A percentile compares a stretch with the other conserved stretches of the same genome.
Evolutionary conservation across 2,888 invertebrate species (phyloP).

Genomic region (Agrotis clavis): DNA sequence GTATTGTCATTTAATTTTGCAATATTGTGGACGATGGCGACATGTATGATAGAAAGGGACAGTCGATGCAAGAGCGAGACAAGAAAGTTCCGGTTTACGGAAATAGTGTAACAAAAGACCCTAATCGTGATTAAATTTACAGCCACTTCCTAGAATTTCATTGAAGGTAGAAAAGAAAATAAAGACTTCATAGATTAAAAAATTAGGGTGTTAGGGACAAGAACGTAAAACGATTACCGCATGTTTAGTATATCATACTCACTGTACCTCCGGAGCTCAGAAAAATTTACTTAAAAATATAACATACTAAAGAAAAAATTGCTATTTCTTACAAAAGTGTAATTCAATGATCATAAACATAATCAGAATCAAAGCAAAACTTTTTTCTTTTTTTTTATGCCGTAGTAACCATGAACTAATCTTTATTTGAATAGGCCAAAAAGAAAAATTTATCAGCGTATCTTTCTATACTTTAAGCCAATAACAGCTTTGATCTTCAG

Average conservation of each 20-base stretch:
- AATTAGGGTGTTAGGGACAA: neutral
- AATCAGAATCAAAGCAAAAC: too few species aligned
- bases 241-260: too few species aligned
- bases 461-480: constrained; percentile 13
- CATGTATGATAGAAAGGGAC: constrained; percentile 24
- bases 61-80: constrained; percentile 17
- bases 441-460: constrained; percentile 18
- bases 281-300: too few species aligned
- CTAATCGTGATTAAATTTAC: constrained; percentile 44
- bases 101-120: constrained; percentile 43
- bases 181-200: neutral
- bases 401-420: constrained; percentile 23
- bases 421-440: constrained; percentile 28
- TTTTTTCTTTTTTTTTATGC: neutral
- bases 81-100: constrained; percentile 39
- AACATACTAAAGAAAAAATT: too few species aligned
- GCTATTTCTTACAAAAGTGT: too few species aligned
- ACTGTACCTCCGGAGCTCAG: too few species aligned
- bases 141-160: constrained; percentile 1
- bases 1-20: neutral
- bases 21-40: neutral
- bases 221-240: too few species aligned
- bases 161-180: constrained; percentile 7
- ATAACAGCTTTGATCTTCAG: neutral
- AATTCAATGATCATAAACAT: too few species aligned